These are phyloP conservation scores for Scaptomyza flava DNA, from an alignment of 2,888 invertebrate genomes.

Conservation along the genomic window DNA sequence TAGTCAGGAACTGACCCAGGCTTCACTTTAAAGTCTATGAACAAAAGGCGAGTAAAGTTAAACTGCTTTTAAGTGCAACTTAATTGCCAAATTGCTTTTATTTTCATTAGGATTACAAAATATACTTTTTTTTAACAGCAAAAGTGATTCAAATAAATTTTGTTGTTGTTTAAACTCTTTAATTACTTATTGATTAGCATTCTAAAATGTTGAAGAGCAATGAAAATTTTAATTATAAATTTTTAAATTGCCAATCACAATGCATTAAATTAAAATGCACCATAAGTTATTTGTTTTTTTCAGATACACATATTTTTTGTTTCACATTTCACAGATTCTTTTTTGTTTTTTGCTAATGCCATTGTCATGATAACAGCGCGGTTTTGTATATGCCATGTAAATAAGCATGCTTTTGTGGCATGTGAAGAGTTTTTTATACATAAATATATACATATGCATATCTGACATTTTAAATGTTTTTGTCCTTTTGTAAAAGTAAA, in stretches of 20 bases:
- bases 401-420: conserved; percentile 51
- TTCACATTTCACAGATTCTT: conserved; percentile 14
- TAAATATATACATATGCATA: background rate
- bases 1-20: background rate
- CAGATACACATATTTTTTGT: background rate
- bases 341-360: conserved; percentile 42
- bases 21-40: background rate
- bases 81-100: background rate
- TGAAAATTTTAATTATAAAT: background rate
- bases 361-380: conserved; percentile 37
- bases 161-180: background rate
- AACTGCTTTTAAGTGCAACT: background rate
- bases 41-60: background rate
- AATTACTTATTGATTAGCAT: background rate
- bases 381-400: conserved; percentile 61
- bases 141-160: background rate
- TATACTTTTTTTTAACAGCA: too few species aligned
- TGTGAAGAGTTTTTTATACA: conserved; percentile 40
- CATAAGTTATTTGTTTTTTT: background rate
- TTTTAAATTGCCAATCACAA: conserved; percentile 7
- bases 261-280: conserved; percentile 10
- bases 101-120: too few species aligned
- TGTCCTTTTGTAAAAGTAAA: conserved; percentile 41
- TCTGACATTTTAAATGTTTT: conserved; percentile 28
- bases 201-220: background rate